Conservation (phyloP, 2,797 vertebrate genomes). For the Hydrophis major region DNA sequence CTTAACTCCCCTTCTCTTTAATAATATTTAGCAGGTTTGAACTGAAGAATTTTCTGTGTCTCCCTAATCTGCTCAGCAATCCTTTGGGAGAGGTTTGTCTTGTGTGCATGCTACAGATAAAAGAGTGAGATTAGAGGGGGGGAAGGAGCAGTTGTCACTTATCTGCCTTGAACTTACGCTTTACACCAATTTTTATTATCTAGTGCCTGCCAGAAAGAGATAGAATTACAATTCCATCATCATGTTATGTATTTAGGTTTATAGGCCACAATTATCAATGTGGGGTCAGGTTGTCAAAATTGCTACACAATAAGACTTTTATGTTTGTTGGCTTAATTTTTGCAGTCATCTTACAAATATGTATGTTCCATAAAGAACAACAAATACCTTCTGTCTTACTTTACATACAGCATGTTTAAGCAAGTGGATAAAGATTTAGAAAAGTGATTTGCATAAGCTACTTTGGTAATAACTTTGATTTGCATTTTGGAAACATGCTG, state of each 20-base stretch:
- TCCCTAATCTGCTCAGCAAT: not conserved
- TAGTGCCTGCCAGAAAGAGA: not conserved
- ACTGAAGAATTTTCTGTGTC: not conserved
- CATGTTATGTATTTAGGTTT: not conserved
- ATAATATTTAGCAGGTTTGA: not conserved
- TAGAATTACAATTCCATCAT: not conserved
- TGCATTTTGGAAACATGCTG: not conserved
- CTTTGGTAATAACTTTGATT: not conserved
- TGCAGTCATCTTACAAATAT: not conserved
- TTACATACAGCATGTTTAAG: not conserved
- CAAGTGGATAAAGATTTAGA: not conserved
- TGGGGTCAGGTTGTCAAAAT: not conserved
- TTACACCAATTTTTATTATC: not conserved
- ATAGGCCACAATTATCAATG: not conserved
- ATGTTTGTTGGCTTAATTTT: not conserved
- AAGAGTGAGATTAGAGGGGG: not conserved
- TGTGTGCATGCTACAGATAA: not conserved
- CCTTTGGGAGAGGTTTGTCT: not conserved
- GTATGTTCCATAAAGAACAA: not conserved
- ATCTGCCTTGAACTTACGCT: not conserved
- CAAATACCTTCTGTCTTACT: not conserved
- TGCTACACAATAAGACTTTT: not conserved
- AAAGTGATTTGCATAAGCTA: not conserved
- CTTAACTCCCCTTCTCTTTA: not conserved
- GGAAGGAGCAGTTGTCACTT: not conserved